These are phyloP conservation scores for Pterois miles DNA, from an alignment of 2,797 vertebrate genomes.

Conservation along the genomic window DNA sequence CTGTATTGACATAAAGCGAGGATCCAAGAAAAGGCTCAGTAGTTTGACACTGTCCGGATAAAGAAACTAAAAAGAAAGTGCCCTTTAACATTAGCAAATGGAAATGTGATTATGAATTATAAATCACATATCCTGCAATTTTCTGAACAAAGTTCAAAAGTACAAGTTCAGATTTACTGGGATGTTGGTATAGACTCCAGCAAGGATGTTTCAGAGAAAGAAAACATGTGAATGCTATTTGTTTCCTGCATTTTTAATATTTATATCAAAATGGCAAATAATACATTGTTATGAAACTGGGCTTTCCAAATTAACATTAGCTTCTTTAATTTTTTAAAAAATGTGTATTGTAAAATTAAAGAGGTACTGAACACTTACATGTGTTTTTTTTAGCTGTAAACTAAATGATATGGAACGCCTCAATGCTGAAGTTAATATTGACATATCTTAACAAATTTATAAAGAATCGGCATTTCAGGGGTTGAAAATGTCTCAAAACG, in stretches of 20 bases:
- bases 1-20: background rate
- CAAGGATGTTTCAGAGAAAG: background rate
- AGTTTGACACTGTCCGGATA: too few species aligned
- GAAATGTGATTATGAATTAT: slow-evolving; percentile 33
- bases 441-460: background rate
- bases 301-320: background rate
- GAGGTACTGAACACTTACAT: background rate
- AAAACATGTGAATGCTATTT: background rate
- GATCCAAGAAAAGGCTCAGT: slow-evolving; percentile 30
- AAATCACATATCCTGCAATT: slow-evolving; percentile 19
- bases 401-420: rapidly evolving
- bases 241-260: background rate
- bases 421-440: background rate
- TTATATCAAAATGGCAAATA: background rate
- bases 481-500: background rate
- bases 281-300: background rate
- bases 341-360: background rate
- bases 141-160: slow-evolving; percentile 40
- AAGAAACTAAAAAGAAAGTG: background rate
- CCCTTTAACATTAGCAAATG: slow-evolving; percentile 8
- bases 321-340: background rate
- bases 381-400: background rate
- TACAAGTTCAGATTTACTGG: slow-evolving; percentile 37
- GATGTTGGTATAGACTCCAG: background rate
- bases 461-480: background rate